Evolutionary conservation across 1,140 invertebrate genomes (phyloP), one percentile per base, ranked within the genome.

Genomic region (Caenorhabditis inopinata): DNA sequence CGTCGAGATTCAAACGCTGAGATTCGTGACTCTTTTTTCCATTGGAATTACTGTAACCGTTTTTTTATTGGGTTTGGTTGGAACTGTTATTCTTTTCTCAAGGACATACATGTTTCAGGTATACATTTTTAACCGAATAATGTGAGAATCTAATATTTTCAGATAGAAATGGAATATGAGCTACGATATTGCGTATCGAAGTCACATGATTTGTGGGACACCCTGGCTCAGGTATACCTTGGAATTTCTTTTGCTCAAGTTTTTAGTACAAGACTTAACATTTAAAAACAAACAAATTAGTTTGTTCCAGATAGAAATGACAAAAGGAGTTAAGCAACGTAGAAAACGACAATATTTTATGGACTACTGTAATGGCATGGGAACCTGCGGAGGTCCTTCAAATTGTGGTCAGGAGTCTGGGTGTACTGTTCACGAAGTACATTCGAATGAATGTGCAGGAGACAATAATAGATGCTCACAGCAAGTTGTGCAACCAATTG

Each of bases 141-240:
- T 45, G 0, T 27, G 9, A 29, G 11, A 5, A 11, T 75, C 6
- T 2, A 38, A n/a, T n/a, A n/a, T n/a, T 62, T 78, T 38, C 76
- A 78, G 76, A 62, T 11, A 9, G 47, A 46, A 48, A 27, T 78
- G 21, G 76, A 78, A 62, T 47, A 78, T 16, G 76, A 78, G 53
- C 21, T 78, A 6, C 49, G 38, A 35, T 32, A 78, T 35, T 78
- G 76, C 27, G 53, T 78, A 6, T 47, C 35, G 7, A 78, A 46
- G 14, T 58, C 76, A 12, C 49, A 78, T 46, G 51, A 53, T 12
- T 25, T 78, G 5, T 78, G 76, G 76, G 76, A 78, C 11, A 45
- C n/a, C n/a, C 21, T 78, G 12, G 7, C 76, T 49, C 32, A 68
- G 76, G 76, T 78, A n/a, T n/a, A n/a, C n/a, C n/a, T n/a, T n/a